Conservation (phyloP, 1,140 invertebrate species). For the Antheraea pernyi region DNA sequence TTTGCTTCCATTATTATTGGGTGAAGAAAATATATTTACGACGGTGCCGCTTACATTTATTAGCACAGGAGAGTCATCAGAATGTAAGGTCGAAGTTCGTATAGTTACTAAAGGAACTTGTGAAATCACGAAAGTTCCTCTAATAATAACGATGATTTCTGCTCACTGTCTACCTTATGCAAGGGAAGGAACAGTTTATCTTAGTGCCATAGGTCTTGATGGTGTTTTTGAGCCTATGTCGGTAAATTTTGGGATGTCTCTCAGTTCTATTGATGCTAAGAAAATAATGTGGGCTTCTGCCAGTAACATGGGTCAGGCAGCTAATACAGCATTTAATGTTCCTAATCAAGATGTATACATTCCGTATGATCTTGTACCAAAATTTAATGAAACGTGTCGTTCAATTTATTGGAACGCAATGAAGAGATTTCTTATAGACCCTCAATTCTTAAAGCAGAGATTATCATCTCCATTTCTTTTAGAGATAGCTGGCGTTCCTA, state of each 20-base stretch:
- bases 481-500: conserved; percentile 64
- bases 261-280: conserved; percentile 39
- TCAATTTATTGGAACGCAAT: conserved; percentile 65
- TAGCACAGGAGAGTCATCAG: conserved; percentile 35
- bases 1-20: conserved; percentile 58
- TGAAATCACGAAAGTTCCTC: conserved; percentile 33
- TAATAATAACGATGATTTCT: conserved; percentile 59
- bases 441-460: conserved; percentile 34
- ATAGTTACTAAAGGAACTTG: conserved; percentile 25
- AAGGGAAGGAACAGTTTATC: conserved; percentile 57
- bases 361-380: conserved; percentile 36
- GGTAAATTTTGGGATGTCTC: conserved; percentile 59
- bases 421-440: conserved; percentile 55
- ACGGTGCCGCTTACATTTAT: conserved; percentile 43
- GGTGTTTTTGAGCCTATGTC: conserved; percentile 34
- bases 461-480: conserved; percentile 46
- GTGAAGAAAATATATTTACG: conserved; percentile 47
- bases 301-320: conserved; percentile 44
- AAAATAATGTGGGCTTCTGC: conserved; percentile 56
- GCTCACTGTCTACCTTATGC: conserved; percentile 56
- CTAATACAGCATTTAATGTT: conserved; percentile 44
- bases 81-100: conserved; percentile 37
- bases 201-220: conserved; percentile 51
- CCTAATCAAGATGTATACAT: conserved; percentile 54
- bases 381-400: conserved; percentile 36